Conservation (phyloP, 2,888 invertebrate genomes). For the Deroplatys truncata region DNA sequence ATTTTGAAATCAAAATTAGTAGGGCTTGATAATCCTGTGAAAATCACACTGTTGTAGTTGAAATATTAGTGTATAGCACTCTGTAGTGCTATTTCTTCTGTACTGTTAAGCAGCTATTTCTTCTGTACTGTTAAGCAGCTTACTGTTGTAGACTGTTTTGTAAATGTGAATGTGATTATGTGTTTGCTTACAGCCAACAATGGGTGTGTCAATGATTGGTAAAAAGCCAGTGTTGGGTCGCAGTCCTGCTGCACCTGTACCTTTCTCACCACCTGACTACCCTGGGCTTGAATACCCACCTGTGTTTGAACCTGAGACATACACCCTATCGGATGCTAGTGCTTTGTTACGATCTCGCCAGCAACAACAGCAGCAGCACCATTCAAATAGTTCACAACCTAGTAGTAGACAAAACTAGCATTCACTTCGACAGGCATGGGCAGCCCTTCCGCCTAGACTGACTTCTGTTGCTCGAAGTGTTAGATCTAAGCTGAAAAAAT, state of each 20-base stretch:
- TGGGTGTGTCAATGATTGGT: conserved; percentile 42
- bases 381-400: conserved; percentile 22
- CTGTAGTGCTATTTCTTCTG: background rate
- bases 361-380: background rate
- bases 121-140: background rate
- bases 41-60: background rate
- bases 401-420: background rate
- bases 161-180: background rate
- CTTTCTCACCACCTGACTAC: conserved; percentile 58
- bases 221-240: conserved; percentile 35
- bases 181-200: conserved; percentile 38
- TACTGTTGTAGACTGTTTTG: background rate
- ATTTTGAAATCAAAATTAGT: no score
- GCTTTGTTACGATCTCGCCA: conserved; percentile 42
- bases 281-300: conserved; percentile 82
- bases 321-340: conserved; percentile 61
- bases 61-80: no score
- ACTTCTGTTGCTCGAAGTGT: background rate
- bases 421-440: background rate
- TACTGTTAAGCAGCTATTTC: background rate
- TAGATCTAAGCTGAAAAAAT: background rate
- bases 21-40: background rate
- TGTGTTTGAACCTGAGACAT: conserved; percentile 79
- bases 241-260: conserved; percentile 37
- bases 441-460: background rate